phyloP scores from a whole-genome alignment of 2,113 vertebrate species.

The Chaenocephalus aceratus region DNA sequence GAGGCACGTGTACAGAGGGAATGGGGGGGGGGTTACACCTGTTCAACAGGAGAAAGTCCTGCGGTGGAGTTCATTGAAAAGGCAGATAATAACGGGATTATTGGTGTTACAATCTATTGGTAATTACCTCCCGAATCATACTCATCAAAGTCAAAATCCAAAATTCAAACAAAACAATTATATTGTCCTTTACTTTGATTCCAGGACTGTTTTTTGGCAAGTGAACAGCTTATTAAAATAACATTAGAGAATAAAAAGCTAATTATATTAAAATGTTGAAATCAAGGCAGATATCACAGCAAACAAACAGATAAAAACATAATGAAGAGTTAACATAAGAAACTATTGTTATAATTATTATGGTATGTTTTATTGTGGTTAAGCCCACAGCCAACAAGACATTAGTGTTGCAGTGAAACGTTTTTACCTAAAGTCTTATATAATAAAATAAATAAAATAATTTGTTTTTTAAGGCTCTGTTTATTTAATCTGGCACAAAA shows the following conservation, averaged over 20 bases:
- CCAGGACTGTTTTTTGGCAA: too few relatives aligned
- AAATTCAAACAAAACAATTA: not conserved
- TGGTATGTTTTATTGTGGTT: not conserved
- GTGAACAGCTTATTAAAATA: not conserved
- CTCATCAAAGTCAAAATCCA: not conserved
- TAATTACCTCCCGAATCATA: not conserved
- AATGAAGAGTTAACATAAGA: not conserved
- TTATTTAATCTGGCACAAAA: not conserved
- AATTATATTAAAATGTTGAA: not conserved
- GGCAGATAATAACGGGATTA: not conserved
- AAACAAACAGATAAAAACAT: not conserved
- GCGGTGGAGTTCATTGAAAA: not conserved
- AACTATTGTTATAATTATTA: not conserved
- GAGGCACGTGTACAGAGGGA: constrained; percentile 38
- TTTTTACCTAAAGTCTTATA: not conserved
- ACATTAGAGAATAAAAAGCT: not conserved
- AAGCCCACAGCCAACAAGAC: not conserved
- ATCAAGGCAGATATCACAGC: not conserved
- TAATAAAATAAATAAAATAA: not conserved
- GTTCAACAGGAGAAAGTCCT: constrained; percentile 12
- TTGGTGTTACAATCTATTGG: not conserved
- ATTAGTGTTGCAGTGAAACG: not conserved
- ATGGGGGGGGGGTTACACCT: constrained; percentile 36
- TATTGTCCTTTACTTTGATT: not conserved
- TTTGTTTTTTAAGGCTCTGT: not conserved